Base-by-base conservation (phyloP, 2,113 vertebrate species). In the Thalassarche chlororhynchos region DNA sequence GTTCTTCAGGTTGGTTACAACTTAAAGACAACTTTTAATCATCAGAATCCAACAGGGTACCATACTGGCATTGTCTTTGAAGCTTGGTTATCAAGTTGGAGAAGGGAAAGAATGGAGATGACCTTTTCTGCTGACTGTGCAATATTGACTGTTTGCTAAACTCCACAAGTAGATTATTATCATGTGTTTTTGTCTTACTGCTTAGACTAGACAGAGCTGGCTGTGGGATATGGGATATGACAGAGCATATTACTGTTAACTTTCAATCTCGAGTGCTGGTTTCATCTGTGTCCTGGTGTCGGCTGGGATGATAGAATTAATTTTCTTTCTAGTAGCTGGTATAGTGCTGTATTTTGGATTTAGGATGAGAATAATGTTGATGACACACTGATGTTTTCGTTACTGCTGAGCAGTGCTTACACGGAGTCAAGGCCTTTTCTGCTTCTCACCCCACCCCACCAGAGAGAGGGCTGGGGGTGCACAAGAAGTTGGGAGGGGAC, bases 141-240 rank as follows among this genome's bases (percentile, higher is more conserved):
- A 31, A 78, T 44, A 7, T 4, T 34, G 42, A 8, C 24, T 51
- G 11, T 18, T 78, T 52, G 44, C 64, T 52, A 1, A 60, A 25
- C 36, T 88, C 44, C 28, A 6, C 0, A 4, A 26, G 44, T 1
- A 34, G 55, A 9, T 57, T 8, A 31, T 57, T 40, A 29, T 49
- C 4, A 2, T 0, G 1, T 54, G 66, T 0, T 69, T 87, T 60
- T 76, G 38, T 31, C 44, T 60, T 4, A 1, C 10, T 38, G 55
- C 8, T 24, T 19, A 49, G 14, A 6, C 26, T 6, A 28, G 44
- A 20, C 31, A n/a, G 77, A 66, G 65, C 60, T 89, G 96, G 42
- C 68, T 77, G 85, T 70, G 70, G 42, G 23, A 44, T 40, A 5
- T 16, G 82, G 78, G 83, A 10, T 28, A 9, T 90, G 86, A 78